Conservation (phyloP, 2,113 vertebrate species). For the Microcebus tavaratra region DNA sequence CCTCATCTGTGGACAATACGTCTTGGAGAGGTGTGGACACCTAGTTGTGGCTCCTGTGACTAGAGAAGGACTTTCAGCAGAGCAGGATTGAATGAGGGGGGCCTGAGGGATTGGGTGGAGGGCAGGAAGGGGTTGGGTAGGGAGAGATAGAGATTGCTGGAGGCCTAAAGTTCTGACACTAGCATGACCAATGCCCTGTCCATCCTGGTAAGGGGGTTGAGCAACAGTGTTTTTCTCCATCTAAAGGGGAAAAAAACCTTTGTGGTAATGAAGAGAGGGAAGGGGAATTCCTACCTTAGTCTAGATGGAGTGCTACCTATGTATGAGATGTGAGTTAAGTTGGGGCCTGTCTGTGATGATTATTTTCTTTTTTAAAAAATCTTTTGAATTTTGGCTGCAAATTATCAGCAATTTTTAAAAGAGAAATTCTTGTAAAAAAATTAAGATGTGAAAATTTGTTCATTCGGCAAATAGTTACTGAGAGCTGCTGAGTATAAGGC, state of each 20-base stretch:
- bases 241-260: background rate
- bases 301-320: background rate
- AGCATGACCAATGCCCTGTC: background rate
- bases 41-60: background rate
- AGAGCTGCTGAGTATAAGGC: background rate
- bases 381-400: slow-evolving; percentile 9
- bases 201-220: background rate
- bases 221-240: background rate
- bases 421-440: background rate
- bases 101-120: background rate
- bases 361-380: background rate
- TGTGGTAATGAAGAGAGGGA: background rate
- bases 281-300: background rate
- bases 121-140: background rate
- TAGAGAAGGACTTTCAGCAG: background rate
- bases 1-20: background rate
- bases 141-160: background rate
- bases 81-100: background rate
- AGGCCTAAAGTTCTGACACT: background rate
- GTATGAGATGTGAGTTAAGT: background rate
- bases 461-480: background rate
- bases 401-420: background rate
- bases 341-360: background rate
- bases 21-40: background rate
- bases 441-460: slow-evolving; percentile 12